Evolutionary conservation across 2,113 vertebrate genomes (phyloP).

Genomic region (Tiliqua scincoides): DNA sequence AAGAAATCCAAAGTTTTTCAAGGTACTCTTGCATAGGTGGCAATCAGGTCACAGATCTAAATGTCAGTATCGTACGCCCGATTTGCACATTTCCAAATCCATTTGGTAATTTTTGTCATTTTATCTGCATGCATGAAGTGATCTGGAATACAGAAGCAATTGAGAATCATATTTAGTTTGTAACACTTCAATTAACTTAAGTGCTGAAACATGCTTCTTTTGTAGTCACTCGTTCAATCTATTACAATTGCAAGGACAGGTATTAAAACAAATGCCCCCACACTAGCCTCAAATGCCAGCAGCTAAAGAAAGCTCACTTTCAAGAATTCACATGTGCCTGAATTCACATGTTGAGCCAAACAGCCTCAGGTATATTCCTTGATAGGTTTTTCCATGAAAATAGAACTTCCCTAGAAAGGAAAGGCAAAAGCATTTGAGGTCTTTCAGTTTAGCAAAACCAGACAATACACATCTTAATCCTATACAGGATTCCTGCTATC

Average conservation of each 20-base stretch:
- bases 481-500: too few species aligned
- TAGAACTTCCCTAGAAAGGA: not conserved
- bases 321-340: conserved; percentile 54
- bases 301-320: conserved; percentile 53
- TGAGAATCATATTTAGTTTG: conserved; percentile 80
- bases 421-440: fast-evolving
- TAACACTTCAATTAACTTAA: conserved; percentile 82
- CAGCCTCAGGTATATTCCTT: conserved; percentile 24
- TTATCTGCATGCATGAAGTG: conserved; percentile 75
- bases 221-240: conserved; percentile 75
- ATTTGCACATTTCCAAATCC: conserved; percentile 75
- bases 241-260: conserved; percentile 74
- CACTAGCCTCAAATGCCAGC: conserved; percentile 41
- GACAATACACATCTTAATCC: not conserved
- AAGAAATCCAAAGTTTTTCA: conserved; percentile 56
- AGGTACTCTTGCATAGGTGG: conserved; percentile 62
- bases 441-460: not conserved
- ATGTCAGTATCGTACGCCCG: conserved; percentile 70
- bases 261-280: conserved; percentile 68
- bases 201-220: conserved; percentile 78
- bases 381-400: not conserved
- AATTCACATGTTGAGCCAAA: conserved; percentile 55
- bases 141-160: conserved; percentile 76
- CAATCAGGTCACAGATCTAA: conserved; percentile 78
- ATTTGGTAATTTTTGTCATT: conserved; percentile 74